Percentiles rank a stretch among this genome's conserved stretches.
Conservation (phyloP, 2,888 invertebrate genomes). For the Cyclophora albipunctata region DNA sequence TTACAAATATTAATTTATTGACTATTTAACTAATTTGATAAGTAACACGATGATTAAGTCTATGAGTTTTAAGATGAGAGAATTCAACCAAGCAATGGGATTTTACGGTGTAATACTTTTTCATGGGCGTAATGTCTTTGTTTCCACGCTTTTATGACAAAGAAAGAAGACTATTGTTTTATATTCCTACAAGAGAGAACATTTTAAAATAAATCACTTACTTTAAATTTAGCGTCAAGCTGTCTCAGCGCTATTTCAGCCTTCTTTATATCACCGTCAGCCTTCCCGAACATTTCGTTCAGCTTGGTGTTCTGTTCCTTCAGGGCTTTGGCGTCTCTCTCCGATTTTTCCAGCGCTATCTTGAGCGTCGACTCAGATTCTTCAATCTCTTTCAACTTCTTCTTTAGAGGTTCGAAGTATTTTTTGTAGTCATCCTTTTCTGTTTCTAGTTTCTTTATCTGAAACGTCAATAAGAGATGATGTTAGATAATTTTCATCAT, state of each 20-base stretch:
- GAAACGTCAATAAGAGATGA: conserved; percentile 2
- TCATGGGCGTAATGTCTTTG: too few species aligned
- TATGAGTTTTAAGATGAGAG: too few species aligned
- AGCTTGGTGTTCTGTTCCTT: conserved; percentile 62
- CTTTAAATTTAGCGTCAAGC: conserved; percentile 60
- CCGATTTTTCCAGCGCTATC: conserved; percentile 69
- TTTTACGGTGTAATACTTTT: too few species aligned
- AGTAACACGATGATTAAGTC: too few species aligned
- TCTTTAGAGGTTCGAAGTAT: conserved; percentile 66
- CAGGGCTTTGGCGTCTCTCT: conserved; percentile 70
- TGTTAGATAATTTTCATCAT: too few species aligned
- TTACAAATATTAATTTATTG: too few species aligned
- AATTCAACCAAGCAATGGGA: too few species aligned
- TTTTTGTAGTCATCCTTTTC: conserved; percentile 70
- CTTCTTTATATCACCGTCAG: conserved; percentile 69
- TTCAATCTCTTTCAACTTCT: conserved; percentile 73
- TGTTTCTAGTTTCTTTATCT: conserved; percentile 52
- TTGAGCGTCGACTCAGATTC: conserved; percentile 74
- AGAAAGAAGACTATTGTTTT: too few species aligned
- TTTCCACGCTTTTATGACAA: too few species aligned
- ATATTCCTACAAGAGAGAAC: too few species aligned
- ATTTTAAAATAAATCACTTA: conserved; percentile 16
- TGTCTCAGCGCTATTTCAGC: conserved; percentile 61
- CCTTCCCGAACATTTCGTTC: conserved; percentile 54
- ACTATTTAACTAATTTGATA: too few species aligned